A percentile compares a stretch with the other conserved stretches of the same genome.
phyloP scores from a whole-genome alignment of 2,888 invertebrate genomes.

The Chloroclysta siterata region DNA sequence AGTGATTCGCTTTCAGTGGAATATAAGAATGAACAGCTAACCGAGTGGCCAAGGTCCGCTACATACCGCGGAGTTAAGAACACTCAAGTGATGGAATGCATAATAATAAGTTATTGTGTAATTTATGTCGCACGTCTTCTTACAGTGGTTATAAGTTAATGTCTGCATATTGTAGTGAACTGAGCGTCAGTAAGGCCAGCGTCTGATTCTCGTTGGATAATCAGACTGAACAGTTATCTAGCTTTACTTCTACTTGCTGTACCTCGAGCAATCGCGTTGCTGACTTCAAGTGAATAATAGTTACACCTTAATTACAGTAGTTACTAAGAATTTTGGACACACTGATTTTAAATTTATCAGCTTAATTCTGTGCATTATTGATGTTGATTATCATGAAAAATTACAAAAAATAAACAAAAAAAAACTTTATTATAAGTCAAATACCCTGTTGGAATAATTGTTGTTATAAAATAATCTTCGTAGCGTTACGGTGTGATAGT shows the following conservation, averaged over 20 bases:
- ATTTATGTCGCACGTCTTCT: slow-evolving; percentile 27
- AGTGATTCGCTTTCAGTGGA: slow-evolving; percentile 24
- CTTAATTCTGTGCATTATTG: slow-evolving; percentile 33
- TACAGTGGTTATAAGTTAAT: slow-evolving; percentile 12
- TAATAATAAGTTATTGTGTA: slow-evolving; percentile 32
- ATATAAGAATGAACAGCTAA: slow-evolving; percentile 19
- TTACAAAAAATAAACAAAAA: slow-evolving; percentile 21
- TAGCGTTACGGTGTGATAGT: slow-evolving; percentile 24
- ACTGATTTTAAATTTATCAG: slow-evolving; percentile 18
- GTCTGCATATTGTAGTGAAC: slow-evolving; percentile 13
- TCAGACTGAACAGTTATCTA: background rate
- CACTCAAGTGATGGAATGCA: slow-evolving; percentile 28
- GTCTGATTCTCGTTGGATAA: background rate
- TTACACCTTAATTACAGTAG: slow-evolving; percentile 23
- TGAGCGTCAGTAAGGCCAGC: slow-evolving; percentile 13
- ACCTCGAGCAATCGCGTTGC: slow-evolving; percentile 18
- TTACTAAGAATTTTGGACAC: slow-evolving; percentile 21
- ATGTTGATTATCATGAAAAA: slow-evolving; percentile 22
- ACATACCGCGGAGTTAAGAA: slow-evolving; percentile 23
- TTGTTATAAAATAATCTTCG: slow-evolving; percentile 18
- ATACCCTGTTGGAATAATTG: slow-evolving; percentile 32
- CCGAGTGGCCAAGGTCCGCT: slow-evolving; percentile 14
- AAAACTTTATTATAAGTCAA: slow-evolving; percentile 26
- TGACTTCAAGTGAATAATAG: slow-evolving; percentile 17
- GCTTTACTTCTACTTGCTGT: background rate